Conservation (phyloP, 2,113 vertebrate species). For the Clarias macrocephalus region DNA sequence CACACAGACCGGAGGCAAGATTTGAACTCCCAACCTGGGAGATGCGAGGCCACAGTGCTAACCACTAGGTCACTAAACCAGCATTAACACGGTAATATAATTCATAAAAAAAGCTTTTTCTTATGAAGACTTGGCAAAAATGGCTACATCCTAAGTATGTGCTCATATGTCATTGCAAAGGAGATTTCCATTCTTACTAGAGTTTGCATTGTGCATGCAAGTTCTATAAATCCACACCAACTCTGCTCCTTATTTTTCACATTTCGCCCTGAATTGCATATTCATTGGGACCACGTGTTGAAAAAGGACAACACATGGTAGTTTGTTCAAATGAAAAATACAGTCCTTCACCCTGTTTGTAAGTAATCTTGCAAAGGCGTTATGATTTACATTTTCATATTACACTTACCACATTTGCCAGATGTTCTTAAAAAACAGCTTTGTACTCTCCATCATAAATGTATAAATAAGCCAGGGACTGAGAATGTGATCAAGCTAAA, state of each 20-base stretch:
- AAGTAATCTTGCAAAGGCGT: not conserved
- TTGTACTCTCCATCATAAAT: not conserved
- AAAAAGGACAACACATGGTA: not conserved
- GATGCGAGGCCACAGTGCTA: too few species aligned
- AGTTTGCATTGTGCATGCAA: not conserved
- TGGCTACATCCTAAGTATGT: too few species aligned
- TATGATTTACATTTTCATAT: not conserved
- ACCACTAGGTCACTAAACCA: not conserved
- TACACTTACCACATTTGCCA: not conserved
- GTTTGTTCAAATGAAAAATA: not conserved
- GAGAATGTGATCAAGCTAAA: not conserved
- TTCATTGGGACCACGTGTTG: not conserved
- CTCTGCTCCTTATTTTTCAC: not conserved
- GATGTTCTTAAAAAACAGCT: not conserved
- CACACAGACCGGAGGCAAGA: too few species aligned
- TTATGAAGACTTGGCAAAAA: not conserved
- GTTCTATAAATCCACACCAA: not conserved
- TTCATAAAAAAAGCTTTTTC: not conserved
- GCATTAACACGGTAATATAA: not conserved
- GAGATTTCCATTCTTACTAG: not conserved
- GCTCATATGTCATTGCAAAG: not conserved
- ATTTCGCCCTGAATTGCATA: not conserved
- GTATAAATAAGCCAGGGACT: not conserved
- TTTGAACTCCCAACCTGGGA: too few species aligned
- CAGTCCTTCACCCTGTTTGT: not conserved